Base-by-base conservation (phyloP, 2,888 invertebrate species). In the Phlogophora meticulosa region DNA sequence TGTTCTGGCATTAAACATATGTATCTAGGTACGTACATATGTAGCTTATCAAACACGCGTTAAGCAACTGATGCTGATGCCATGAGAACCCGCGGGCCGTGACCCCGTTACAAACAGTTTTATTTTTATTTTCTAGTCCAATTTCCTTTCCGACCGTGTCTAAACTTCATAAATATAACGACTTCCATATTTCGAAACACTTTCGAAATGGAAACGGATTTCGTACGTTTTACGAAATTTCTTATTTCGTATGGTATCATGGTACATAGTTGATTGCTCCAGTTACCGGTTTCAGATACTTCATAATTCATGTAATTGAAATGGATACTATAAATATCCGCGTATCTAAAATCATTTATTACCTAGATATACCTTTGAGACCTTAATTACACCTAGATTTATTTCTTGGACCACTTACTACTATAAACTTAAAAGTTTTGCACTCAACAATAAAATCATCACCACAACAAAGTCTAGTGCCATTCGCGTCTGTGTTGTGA, bases 111-210 rank as follows among this genome's bases (percentile, higher is more conserved):
- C 76, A 63, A 71, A 76, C 65, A 77, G 85, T 90, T 88, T 87
- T 86, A 88, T 91, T 85, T 92, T 90, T 91, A 92, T 92, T 90
- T 91, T 90, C 90, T 91, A 89, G 88, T 91, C 89, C 90, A 91
- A 91, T 93, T 93, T 94, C 92, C 91, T 92, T 88, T 87, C 84
- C 85, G 86, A 87, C 90, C 90, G 90, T 90, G 90, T 90, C 90
- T 88, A 88, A 91, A 87, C 88, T 88, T 89, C 83, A 85, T 87
- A 89, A 89, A 91, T 88, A 88, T 90, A 89, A 92, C 88, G 88
- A 91, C 90, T 90, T 91, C 89, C 91, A 90, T 86, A 87, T 89
- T 90, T 89, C 84, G 88, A 88, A 90, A 90, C 87, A 89, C 88
- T 91, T 92, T 92, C 89, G 86, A 90, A 91, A 90, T 81, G 72